Conservation (phyloP, 2,797 vertebrate genomes). For the Arctocebus calabarensis region DNA sequence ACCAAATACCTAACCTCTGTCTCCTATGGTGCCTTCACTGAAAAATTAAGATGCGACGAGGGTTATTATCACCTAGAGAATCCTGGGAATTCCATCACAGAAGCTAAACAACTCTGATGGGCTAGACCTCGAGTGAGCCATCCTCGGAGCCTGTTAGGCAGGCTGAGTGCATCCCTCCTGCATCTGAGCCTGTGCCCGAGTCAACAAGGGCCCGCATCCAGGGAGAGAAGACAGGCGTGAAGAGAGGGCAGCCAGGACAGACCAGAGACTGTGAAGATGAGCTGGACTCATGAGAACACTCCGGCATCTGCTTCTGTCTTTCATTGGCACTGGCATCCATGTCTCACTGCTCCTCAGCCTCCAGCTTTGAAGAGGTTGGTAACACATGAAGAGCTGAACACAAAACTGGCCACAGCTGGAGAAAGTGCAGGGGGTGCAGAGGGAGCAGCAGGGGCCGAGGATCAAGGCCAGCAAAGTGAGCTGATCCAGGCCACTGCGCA, state of each 20-base stretch:
- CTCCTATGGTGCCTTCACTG: not conserved
- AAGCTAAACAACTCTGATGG: not conserved
- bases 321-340: too few relatives aligned
- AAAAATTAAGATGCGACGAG: not conserved
- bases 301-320: not conserved
- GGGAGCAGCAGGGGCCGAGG: not conserved
- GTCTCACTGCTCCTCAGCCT: not conserved
- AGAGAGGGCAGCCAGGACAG: not conserved
- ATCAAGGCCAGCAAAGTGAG: too few relatives aligned
- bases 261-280: not conserved
- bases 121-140: accelerated
- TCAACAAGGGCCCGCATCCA: not conserved
- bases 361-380: not conserved
- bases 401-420: not conserved
- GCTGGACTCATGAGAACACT: not conserved
- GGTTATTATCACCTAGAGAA: not conserved
- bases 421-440: not conserved
- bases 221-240: not conserved
- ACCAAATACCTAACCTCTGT: not conserved
- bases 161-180: not conserved
- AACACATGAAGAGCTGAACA: not conserved
- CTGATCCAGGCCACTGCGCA: not conserved
- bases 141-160: not conserved
- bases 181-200: not conserved
- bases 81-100: not conserved